These are phyloP conservation scores for Drosophila flavopinicola DNA, from an alignment of 2,888 invertebrate species.

Conservation along the genomic window DNA sequence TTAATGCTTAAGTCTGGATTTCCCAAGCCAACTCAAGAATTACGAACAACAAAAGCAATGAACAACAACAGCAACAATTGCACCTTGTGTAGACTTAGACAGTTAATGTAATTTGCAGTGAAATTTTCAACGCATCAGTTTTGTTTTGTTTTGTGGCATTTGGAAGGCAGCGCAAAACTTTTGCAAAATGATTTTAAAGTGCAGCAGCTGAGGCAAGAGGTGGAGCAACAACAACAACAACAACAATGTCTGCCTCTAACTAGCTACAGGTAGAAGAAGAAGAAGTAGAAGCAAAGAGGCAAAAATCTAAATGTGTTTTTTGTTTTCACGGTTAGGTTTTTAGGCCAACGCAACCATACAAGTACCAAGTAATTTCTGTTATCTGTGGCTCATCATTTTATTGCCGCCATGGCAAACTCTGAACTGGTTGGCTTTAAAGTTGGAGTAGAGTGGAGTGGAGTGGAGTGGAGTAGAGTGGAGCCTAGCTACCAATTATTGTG, in stretches of 20 bases:
- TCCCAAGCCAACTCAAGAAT: conserved; percentile 33
- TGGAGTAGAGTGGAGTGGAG: conserved; percentile 15
- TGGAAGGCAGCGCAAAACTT: conserved; percentile 46
- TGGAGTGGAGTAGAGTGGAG: not conserved
- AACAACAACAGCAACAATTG: conserved; percentile 15
- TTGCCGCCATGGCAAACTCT: conserved; percentile 65
- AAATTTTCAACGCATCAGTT: conserved; percentile 71
- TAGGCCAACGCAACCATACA: conserved; percentile 66
- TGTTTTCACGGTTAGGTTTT: conserved; percentile 74
- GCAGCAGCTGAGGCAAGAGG: conserved; percentile 61
- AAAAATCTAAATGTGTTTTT: conserved; percentile 68
- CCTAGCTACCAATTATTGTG: conserved; percentile 32
- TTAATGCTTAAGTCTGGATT: conserved; percentile 32
- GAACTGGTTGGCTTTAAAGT: conserved; percentile 44
- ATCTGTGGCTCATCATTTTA: conserved; percentile 74
- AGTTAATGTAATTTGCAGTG: conserved; percentile 69
- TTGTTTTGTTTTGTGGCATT: conserved; percentile 56
- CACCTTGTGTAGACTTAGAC: conserved; percentile 27
- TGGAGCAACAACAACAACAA: conserved; percentile 48
- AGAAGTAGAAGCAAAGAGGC: conserved; percentile 47
- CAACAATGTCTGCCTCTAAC: conserved; percentile 28
- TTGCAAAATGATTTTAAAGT: conserved; percentile 72
- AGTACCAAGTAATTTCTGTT: conserved; percentile 73
- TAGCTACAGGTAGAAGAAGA: conserved; percentile 52
- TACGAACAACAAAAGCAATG: conserved; percentile 36